These are phyloP conservation scores for Cherax destructor DNA, from an alignment of 1,140 invertebrate genomes.

Conservation along the genomic window DNA sequence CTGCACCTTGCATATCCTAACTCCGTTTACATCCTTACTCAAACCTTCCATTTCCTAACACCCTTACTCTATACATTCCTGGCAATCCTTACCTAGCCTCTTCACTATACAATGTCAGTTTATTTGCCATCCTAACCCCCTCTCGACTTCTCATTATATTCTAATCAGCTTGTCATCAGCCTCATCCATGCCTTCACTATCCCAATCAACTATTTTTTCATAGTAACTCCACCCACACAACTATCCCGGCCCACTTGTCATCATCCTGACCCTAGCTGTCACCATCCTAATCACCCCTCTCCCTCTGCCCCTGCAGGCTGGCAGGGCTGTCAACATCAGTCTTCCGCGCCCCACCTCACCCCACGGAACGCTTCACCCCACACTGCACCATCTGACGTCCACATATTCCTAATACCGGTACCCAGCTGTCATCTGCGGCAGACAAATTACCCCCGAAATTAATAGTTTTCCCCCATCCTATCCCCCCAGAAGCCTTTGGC, in stretches of 20 bases:
- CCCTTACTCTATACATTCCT: too few species aligned
- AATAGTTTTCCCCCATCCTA: not conserved
- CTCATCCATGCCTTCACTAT: not conserved
- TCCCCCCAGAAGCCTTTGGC: too few species aligned
- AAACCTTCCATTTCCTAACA: too few species aligned
- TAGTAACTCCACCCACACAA: too few species aligned
- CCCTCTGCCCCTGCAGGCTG: not conserved
- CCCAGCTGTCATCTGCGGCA: not conserved
- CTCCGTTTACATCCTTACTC: too few species aligned
- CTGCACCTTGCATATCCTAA: too few species aligned
- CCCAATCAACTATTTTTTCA: not conserved
- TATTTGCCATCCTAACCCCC: not conserved
- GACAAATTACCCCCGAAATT: conserved; percentile 27
- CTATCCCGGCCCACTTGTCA: not conserved
- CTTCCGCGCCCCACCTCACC: not conserved
- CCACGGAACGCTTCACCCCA: conserved; percentile 17
- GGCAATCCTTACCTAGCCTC: too few species aligned
- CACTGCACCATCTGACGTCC: conserved; percentile 14
- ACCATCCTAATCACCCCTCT: not conserved
- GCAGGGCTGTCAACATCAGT: conserved; percentile 40
- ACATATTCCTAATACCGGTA: not conserved
- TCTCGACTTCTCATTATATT: not conserved
- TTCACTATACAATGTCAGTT: too few species aligned
- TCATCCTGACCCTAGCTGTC: not conserved
- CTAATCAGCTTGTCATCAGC: not conserved